Evolutionary conservation across 2,113 vertebrate species (phyloP).

Genomic region (Hiodon alosoides): DNA sequence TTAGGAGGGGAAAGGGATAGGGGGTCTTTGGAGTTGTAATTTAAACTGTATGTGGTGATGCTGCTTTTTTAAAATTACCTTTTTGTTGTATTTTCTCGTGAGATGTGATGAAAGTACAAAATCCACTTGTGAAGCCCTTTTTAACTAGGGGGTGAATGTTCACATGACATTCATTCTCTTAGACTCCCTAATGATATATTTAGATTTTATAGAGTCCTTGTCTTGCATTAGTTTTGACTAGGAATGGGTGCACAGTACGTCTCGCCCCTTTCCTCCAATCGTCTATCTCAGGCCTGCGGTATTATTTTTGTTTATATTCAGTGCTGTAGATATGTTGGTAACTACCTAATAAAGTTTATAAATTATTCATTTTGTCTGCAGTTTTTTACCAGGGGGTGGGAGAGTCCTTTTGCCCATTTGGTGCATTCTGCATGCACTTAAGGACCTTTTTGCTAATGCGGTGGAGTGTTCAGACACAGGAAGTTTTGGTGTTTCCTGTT

Average conservation of each 20-base stretch:
- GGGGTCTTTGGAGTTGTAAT: slow-evolving; percentile 23
- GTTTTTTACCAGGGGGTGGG: not conserved
- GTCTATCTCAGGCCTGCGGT: slow-evolving; percentile 62
- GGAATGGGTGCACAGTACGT: slow-evolving; percentile 35
- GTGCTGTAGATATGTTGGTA: slow-evolving; percentile 77
- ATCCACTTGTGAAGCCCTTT: too few species aligned
- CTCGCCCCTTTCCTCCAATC: slow-evolving; percentile 27
- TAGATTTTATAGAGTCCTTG: slow-evolving; percentile 38
- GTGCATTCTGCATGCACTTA: not conserved
- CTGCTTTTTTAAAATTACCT: slow-evolving; percentile 49
- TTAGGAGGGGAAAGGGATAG: not conserved
- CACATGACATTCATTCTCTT: not conserved
- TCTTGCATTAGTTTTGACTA: slow-evolving; percentile 39
- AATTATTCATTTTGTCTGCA: slow-evolving; percentile 35
- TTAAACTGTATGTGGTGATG: slow-evolving; percentile 46
- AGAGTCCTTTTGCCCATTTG: not conserved
- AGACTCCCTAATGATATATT: not conserved
- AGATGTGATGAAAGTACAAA: slow-evolving; percentile 5
- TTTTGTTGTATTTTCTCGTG: not conserved
- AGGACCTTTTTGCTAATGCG: not conserved
- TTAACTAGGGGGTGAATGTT: not conserved
- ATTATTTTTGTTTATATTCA: slow-evolving; percentile 72
- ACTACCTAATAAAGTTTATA: slow-evolving; percentile 84
- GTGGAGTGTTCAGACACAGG: not conserved
- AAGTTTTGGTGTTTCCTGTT: slow-evolving; percentile 5